phyloP scores from a whole-genome alignment of 2,113 vertebrate genomes.

The Camelus dromedarius region DNA sequence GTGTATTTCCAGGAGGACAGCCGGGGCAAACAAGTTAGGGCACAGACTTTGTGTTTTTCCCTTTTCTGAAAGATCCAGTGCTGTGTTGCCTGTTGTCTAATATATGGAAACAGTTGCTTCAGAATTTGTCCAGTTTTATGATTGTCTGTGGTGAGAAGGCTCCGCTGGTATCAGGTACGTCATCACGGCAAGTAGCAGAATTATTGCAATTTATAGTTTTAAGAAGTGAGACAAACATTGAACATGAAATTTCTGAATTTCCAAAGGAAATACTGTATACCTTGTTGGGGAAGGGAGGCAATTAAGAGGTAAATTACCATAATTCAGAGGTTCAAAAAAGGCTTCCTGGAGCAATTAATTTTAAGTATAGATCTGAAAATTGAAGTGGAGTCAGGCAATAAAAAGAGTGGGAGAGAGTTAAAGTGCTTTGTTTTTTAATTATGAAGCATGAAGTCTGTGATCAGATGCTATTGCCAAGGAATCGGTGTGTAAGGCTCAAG shows the following conservation, averaged over 20 bases:
- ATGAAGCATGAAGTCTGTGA: neutral
- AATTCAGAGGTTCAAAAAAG: neutral
- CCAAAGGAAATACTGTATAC: neutral
- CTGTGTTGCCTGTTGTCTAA: neutral
- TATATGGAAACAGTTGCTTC: neutral
- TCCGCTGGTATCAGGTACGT: neutral
- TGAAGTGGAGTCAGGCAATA: neutral
- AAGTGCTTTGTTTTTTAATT: constrained; percentile 16
- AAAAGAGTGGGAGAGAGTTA: neutral
- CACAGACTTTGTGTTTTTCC: neutral
- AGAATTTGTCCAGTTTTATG: neutral
- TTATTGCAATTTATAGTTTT: neutral
- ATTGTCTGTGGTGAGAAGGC: neutral
- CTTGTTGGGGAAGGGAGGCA: fast-evolving
- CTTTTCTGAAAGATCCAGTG: neutral
- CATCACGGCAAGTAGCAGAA: neutral
- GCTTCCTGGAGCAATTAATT: neutral
- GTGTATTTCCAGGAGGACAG: neutral
- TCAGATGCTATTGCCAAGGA: neutral
- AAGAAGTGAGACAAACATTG: neutral
- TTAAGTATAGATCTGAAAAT: neutral
- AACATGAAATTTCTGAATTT: neutral
- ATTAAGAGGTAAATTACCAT: neutral
- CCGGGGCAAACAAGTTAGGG: neutral
- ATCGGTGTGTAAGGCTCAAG: neutral